Evolutionary conservation across 2,113 vertebrate species (phyloP), one percentile per base, ranked within the genome.

Genomic region (Heptranchias perlo): DNA sequence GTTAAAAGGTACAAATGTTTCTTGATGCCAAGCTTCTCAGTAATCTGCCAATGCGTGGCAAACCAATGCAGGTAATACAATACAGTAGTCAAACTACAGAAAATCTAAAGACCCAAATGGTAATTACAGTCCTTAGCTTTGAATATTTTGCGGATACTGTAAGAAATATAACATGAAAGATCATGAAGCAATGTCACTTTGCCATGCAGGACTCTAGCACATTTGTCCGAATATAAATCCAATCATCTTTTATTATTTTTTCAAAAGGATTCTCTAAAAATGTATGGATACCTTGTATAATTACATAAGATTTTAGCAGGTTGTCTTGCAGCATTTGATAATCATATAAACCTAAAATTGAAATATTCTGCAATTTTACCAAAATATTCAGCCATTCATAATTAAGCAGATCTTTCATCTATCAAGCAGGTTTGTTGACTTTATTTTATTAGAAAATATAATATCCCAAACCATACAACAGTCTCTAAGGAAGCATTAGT

Each of bases 381-480:
- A 62, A 28, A 25, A 47, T 95, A 35, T 94, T 94, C 58, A 47
- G 39, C 8, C 21, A 94, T 95, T 69, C 64, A 35, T 18, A 95
- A 73, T 67, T 95, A 67, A 49, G 94, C 64, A 91, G 35, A n/a
- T 52, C 4, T 69, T 73, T 95, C 94, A 49, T 52, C 65, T 73
- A 5, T 52, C 64, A 93, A 69, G 35, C 54, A 62, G 0, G 11
- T 95, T 69, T 95, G 94, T 47, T 91, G 49, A 35, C 87, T 35
- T 58, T 73, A 52, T 95, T 95, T 69, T 18, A 95, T 69, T 95
- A 69, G 64, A 69, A 69, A 69, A 95, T 52, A 49, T 49, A 95
- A 95, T 69, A 67, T 95, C 65, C 69, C 47, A 95, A 95, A 95
- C 25, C 28, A 18, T 52, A 73, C 28, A 95, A 69, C 35, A 49